phyloP scores from a whole-genome alignment of 2,888 invertebrate genomes.

The Graphium colonna region DNA sequence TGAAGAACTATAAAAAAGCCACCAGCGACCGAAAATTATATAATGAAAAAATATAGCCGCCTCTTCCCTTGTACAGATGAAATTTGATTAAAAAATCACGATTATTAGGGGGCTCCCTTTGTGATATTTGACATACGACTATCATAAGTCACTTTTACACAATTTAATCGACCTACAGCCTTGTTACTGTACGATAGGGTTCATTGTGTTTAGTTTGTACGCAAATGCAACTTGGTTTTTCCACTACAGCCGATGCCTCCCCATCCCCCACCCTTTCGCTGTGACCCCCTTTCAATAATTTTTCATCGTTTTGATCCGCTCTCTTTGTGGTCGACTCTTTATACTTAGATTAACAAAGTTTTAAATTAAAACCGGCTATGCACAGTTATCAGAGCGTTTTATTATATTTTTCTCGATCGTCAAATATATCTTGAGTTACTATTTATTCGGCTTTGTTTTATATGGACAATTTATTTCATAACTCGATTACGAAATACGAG shows the following conservation, averaged over 20 bases:
- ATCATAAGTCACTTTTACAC: constrained; percentile 30
- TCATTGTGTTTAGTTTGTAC: constrained; percentile 4
- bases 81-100: constrained; percentile 82
- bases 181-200: constrained; percentile 30
- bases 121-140: constrained; percentile 48
- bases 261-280: constrained; percentile 48
- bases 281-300: constrained; percentile 77
- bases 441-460: no score
- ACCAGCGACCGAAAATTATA: constrained; percentile 75
- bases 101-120: constrained; percentile 75
- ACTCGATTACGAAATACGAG: no score
- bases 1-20: constrained; percentile 67
- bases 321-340: constrained; percentile 73
- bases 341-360: constrained; percentile 79
- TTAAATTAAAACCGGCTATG: constrained; percentile 71
- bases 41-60: constrained; percentile 79
- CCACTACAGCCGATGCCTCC: constrained; percentile 65
- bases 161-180: constrained; percentile 28
- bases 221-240: constrained; percentile 49
- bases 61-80: constrained; percentile 78
- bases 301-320: constrained; percentile 77
- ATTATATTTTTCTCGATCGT: constrained; percentile 27
- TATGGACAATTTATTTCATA: no score
- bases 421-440: not conserved
- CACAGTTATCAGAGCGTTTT: constrained; percentile 60